Evolutionary conservation across 2,797 vertebrate species (phyloP), one percentile per base, ranked within the genome.

Genomic region (Semotilus atromaculatus): DNA sequence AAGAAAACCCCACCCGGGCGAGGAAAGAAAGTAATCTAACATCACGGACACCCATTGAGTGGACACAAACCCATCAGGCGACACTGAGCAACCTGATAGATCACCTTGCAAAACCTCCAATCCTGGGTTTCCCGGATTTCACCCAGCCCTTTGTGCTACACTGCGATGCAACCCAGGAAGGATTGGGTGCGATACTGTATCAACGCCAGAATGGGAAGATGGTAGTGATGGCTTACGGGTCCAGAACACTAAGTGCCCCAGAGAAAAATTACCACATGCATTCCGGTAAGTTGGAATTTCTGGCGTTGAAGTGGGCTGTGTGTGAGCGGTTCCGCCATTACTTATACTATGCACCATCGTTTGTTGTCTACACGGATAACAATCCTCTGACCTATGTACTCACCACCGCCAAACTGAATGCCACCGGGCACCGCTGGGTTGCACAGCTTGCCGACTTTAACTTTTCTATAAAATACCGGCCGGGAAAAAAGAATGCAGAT

Each of bases 221-320:
- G 67, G 36, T 70, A 36, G 67, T 70, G 23, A 70, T 70, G 5
- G 36, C 36, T 11, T 70, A 67, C 8, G 31, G 66, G 66, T 36
- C 66, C 16, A 67, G 66, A 67, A 81, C 58, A 31, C 58, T 70
- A 7, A 88, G 84, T 8, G 68, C 75, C 38, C 38, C 53, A 21
- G 36, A 81, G 7, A 81, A 68, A 77, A 62, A 82, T 38, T 53
- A 53, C 19, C 51, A 53, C 51, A 53, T 53, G 51, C 19, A 21
- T 53, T 40, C 38, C 2, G 38, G 38, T 0, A 40, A 40, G 38
- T 8, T 40, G 8, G 45, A 48, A 48, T 18, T 45, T 45, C 4
- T 51, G 16, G 16, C 48, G 5, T 51, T 51, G 16, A 18, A 51
- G 48, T 51, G 48, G 48, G 5, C 48, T 51, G 48, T 51, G 1